phyloP scores from a whole-genome alignment of 2,888 invertebrate genomes.

The Micropterix aruncella region DNA sequence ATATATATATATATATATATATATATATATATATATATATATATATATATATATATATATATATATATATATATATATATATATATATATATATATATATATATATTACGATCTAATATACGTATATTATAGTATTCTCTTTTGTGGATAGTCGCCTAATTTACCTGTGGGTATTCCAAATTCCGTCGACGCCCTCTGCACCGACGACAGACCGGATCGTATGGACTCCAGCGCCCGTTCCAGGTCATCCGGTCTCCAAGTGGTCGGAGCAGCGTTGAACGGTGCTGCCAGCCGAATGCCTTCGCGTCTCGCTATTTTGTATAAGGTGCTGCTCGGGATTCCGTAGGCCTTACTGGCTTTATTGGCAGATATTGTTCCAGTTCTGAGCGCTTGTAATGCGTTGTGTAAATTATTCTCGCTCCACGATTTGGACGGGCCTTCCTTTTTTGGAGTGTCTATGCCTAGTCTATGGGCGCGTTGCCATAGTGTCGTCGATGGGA shows the following conservation, averaged over 20 bases:
- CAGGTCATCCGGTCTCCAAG: constrained; percentile 76
- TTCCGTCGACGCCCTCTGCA: constrained; percentile 74
- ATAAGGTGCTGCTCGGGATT: constrained; percentile 81
- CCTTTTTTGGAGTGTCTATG: constrained; percentile 85
- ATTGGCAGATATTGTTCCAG: constrained; percentile 78
- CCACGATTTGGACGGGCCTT: constrained; percentile 78
- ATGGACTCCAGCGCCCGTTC: constrained; percentile 72
- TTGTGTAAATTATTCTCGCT: constrained; percentile 71
- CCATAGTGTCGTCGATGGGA: constrained; percentile 85
- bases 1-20: too few species aligned
- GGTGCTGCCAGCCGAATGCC: constrained; percentile 81
- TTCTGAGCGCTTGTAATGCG: constrained; percentile 68
- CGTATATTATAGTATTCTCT: too few species aligned
- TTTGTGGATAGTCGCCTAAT: too few species aligned
- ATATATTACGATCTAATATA: too few species aligned
- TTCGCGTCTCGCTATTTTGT: constrained; percentile 82
- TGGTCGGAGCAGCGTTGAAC: constrained; percentile 81
- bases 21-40: too few species aligned
- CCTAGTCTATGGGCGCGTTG: constrained; percentile 79
- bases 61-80: too few species aligned
- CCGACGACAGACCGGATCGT: constrained; percentile 65
- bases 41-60: too few species aligned
- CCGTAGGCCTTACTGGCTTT: constrained; percentile 85
- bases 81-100: too few species aligned
- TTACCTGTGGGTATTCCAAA: constrained; percentile 75